phyloP scores from a whole-genome alignment of 1,140 invertebrate species.

The Hesperophylax magnus region DNA sequence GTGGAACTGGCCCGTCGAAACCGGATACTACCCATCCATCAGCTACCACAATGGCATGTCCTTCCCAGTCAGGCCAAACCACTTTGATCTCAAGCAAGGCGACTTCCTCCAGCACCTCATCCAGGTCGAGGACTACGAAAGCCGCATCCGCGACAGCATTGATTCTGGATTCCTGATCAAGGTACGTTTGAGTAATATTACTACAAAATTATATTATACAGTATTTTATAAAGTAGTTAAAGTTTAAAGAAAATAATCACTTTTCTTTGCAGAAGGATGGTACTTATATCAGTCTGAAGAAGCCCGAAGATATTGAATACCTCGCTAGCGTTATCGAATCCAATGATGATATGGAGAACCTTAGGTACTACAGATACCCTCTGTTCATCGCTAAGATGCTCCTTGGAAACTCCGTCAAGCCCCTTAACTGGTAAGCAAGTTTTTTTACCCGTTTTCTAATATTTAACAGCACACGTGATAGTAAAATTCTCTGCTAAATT shows the following conservation, averaged over 20 bases:
- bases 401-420: slow-evolving; percentile 66
- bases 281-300: slow-evolving; percentile 65
- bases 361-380: slow-evolving; percentile 75
- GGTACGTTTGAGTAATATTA: slow-evolving; percentile 59
- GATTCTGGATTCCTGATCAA: slow-evolving; percentile 73
- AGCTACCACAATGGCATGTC: slow-evolving; percentile 76
- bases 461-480: background rate
- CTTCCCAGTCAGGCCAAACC: slow-evolving; percentile 74
- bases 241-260: background rate
- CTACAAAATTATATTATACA: background rate
- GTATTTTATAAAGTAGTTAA: background rate
- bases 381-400: slow-evolving; percentile 73
- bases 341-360: slow-evolving; percentile 77
- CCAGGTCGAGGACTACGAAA: slow-evolving; percentile 73
- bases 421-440: slow-evolving; percentile 36
- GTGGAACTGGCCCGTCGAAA: slow-evolving; percentile 70
- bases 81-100: slow-evolving; percentile 62
- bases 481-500: background rate
- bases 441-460: background rate
- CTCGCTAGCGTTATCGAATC: slow-evolving; percentile 79
- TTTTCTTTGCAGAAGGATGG: slow-evolving; percentile 63
- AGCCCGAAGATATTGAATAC: slow-evolving; percentile 71
- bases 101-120: slow-evolving; percentile 62
- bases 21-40: slow-evolving; percentile 78
- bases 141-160: slow-evolving; percentile 75